phyloP scores from a whole-genome alignment of 2,797 vertebrate species.

The Echiichthys vipera region DNA sequence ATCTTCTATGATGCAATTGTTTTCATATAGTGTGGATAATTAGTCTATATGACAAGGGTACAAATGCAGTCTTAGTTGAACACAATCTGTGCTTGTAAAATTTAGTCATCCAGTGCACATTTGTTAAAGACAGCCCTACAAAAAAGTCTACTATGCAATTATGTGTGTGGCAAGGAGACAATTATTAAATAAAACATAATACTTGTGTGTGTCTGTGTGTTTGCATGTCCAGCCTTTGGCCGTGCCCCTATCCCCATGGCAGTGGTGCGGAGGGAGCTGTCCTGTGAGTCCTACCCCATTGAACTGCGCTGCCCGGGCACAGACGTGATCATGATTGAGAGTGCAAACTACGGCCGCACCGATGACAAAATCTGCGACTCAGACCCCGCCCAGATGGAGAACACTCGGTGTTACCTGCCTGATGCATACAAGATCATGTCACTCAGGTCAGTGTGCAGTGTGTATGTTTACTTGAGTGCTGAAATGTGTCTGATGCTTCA shows the following conservation, averaged over 20 bases:
- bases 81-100: conserved; percentile 42
- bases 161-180: background rate
- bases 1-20: conserved; percentile 43
- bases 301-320: conserved; percentile 98
- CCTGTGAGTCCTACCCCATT: conserved; percentile 98
- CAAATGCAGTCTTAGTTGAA: conserved; percentile 49
- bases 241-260: conserved; percentile 98
- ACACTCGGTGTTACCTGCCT: conserved; percentile 98
- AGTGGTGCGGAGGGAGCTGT: conserved; percentile 97
- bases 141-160: background rate
- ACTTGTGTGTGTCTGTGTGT: conserved; percentile 15
- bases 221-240: conserved; percentile 86
- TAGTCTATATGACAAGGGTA: conserved; percentile 52
- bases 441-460: conserved; percentile 87
- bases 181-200: background rate
- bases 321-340: conserved; percentile 99
- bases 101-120: conserved; percentile 28
- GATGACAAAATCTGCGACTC: conserved; percentile 99
- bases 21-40: conserved; percentile 60
- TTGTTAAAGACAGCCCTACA: conserved; percentile 16
- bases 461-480: background rate
- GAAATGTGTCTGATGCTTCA: background rate
- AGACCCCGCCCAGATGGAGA: conserved; percentile 99
- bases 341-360: conserved; percentile 98
- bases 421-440: conserved; percentile 99